phyloP scores from a whole-genome alignment of 1,140 invertebrate genomes.

The Octopus sinensis region DNA sequence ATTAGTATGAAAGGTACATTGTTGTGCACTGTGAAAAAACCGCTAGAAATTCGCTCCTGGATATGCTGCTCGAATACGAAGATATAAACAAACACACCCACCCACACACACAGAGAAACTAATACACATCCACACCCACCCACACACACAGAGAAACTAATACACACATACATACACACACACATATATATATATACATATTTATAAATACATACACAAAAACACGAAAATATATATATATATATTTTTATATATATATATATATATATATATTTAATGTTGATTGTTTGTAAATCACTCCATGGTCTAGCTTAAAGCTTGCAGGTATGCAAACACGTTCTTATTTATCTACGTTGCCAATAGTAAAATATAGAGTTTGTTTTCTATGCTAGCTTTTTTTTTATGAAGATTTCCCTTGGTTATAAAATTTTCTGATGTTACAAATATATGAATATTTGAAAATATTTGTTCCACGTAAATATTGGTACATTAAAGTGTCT shows the following conservation, averaged over 20 bases:
- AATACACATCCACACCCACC: constrained; percentile 3
- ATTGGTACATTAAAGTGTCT: not conserved
- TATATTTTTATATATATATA: not conserved
- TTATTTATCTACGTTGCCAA: not conserved
- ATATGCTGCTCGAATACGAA: constrained; percentile 10
- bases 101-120: not conserved
- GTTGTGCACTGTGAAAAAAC: not conserved
- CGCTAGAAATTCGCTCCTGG: not conserved
- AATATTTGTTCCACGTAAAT: not conserved
- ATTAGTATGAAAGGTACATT: not conserved
- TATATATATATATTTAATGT: not conserved
- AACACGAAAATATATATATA: not conserved
- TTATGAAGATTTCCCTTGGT: not conserved
- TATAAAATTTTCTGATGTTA: not conserved
- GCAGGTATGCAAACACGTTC: not conserved
- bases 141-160: too few relatives aligned
- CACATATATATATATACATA: not conserved
- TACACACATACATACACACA: too few relatives aligned
- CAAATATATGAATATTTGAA: not conserved
- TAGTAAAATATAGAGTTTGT: not conserved
- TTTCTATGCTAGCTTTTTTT: not conserved
- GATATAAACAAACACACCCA: constrained; percentile 14
- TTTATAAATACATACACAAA: not conserved
- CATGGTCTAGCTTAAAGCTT: not conserved
- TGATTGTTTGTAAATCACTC: not conserved